Base-by-base conservation (phyloP, 2,113 vertebrate species). In the Oceanites oceanicus region DNA sequence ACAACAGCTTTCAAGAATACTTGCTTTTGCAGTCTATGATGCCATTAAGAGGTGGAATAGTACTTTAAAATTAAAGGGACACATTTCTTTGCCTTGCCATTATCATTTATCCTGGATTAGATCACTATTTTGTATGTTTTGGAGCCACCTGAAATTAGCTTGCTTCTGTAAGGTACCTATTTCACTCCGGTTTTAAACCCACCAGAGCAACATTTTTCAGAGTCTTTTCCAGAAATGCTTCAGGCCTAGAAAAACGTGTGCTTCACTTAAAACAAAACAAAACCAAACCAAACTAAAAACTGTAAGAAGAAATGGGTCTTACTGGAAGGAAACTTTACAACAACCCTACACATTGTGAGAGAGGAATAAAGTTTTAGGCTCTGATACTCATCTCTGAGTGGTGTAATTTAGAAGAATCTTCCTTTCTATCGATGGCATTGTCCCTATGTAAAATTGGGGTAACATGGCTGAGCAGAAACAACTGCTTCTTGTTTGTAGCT, bases 171-270 rank as follows among this genome's bases (percentile, higher is more conserved):
- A 71, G 49, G 45, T 44, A 86, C 21, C 74, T 82, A 15, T 74
- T 85, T 91, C 74, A 73, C 62, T 85, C 25, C 55, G 55, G 70
- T 91, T 96, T 92, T 92, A 96, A 97, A 96, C 36, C 34, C 66
- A 77, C 40, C 68, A 92, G 75, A 56, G 29, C 25, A 78, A 49
- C 5, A 2, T 47, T 92, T 93, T 94, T 58, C 61, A 73, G 20
- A 58, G 36, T 47, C 84, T 88, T 91, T 94, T 78, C 71, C 86
- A 94, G 92, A 92, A 68, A 68, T 8, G 71, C 75, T 89, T 88
- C 49, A 65, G 61, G 86, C 32, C 63, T 96, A 82, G 88, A 94
- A 95, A 87, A 86, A 70, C 20, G 59, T 76, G 47, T 89, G 61
- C 27, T 86, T 80, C 58, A 62, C n/a, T 70, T 42, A 29, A 61